phyloP scores from a whole-genome alignment of 2,113 vertebrate genomes.

The Corythornis cristatus region DNA sequence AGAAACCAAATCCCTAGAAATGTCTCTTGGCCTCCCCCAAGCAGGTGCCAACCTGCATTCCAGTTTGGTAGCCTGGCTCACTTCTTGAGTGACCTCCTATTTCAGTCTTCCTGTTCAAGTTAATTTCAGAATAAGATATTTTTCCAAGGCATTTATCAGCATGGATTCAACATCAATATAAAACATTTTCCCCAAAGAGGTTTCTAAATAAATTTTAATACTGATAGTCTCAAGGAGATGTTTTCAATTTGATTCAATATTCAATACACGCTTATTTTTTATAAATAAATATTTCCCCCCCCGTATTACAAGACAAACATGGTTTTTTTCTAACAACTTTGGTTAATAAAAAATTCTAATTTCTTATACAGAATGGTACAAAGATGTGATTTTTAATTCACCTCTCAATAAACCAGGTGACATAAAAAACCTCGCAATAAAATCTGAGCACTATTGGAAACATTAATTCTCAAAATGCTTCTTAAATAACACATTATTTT shows the following conservation, averaged over 20 bases:
- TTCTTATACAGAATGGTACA: background rate
- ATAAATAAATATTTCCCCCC: background rate
- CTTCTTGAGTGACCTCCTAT: background rate
- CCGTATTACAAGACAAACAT: constrained; percentile 30
- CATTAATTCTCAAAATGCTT: background rate
- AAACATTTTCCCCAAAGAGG: constrained; percentile 3
- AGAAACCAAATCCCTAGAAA: background rate
- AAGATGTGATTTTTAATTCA: background rate
- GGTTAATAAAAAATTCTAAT: constrained; percentile 36
- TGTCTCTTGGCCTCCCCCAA: background rate
- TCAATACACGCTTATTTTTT: constrained; percentile 54
- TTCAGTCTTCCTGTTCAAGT: background rate
- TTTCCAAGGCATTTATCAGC: background rate
- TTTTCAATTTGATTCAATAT: constrained; percentile 73
- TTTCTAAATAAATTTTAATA: constrained; percentile 67
- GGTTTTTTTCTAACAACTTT: constrained; percentile 32
- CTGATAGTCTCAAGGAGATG: constrained; percentile 57
- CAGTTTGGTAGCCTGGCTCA: background rate
- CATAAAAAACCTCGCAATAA: background rate
- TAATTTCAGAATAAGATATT: background rate
- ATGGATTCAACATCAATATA: constrained; percentile 30
- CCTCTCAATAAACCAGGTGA: background rate
- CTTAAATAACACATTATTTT: background rate
- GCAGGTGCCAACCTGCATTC: background rate
- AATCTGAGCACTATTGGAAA: background rate